Percentiles rank a stretch among this genome's conserved stretches.
These are phyloP conservation scores for Scomberomorus guttatus DNA, from an alignment of 2,797 vertebrate genomes.

Conservation along the genomic window DNA sequence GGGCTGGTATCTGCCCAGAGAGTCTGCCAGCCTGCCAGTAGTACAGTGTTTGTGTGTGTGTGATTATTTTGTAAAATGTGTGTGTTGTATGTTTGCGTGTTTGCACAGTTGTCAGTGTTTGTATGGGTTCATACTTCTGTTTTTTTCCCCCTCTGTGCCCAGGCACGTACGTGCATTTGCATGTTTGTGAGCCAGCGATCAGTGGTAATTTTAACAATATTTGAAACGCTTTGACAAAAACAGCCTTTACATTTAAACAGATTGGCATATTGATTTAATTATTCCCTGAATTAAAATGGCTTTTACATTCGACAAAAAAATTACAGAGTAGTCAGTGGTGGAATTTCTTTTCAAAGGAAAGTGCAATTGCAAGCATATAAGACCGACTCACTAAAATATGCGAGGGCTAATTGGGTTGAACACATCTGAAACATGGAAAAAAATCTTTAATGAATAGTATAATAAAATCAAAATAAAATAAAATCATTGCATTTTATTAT, in stretches of 20 bases:
- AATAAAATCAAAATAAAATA: constrained; percentile 4
- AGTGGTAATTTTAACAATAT: not conserved
- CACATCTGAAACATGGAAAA: not conserved
- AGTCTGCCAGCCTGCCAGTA: constrained; percentile 63
- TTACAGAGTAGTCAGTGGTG: not conserved
- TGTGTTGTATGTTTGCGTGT: constrained; percentile 45
- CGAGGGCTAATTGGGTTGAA: not conserved
- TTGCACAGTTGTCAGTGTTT: constrained; percentile 65
- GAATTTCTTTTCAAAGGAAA: not conserved
- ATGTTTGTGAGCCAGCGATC: constrained; percentile 11
- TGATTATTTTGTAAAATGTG: constrained; percentile 59
- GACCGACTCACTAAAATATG: constrained; percentile 15
- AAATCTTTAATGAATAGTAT: constrained; percentile 11
- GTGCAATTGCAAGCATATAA: not conserved
- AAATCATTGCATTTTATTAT: not conserved
- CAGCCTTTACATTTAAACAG: not conserved
- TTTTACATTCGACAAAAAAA: constrained; percentile 17
- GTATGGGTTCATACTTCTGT: constrained; percentile 25
- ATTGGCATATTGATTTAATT: not conserved
- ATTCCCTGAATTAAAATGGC: constrained; percentile 3
- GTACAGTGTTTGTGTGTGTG: constrained; percentile 40
- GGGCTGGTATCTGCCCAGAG: constrained; percentile 71
- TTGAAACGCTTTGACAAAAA: not conserved
- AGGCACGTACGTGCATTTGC: constrained; percentile 6
- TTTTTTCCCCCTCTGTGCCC: not conserved